Base-by-base conservation (phyloP, 1,140 invertebrate genomes). In the Eriosoma lanigerum region DNA sequence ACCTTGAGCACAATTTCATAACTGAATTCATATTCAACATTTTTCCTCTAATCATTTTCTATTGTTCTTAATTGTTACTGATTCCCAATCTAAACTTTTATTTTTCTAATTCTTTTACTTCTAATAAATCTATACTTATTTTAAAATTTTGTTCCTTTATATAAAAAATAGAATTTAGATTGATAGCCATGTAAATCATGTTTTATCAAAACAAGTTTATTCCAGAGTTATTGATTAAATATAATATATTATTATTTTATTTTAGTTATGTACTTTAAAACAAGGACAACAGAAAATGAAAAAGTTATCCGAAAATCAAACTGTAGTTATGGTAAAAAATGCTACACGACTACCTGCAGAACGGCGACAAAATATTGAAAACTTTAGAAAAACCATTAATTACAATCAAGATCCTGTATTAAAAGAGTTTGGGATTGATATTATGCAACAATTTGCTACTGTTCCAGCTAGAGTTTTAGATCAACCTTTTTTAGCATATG, bases 331-430 rank as follows among this genome's bases (percentile, higher is more conserved):
- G 91, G 91, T 94, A 1, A 84, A 48, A 83, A 44, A 83, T 58
- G 89, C 92, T 1, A 92, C 92, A 1, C 92, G 89, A 1, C 83
- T 85, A 6, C 89, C 92, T 0, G 83, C 87, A 3, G 84, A 82
- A 1, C 87, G 92, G 0, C 90, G 90, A 83, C 1, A 81, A 0
- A 93, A 90, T 84, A 93, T 93, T 26, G 85, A 89, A 83, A 84
- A 89, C 10, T 85, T 89, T 84, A 85, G 86, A 52, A 38, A 50
- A 0, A 48, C 32, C 17, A 85, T 87, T 4, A 82, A 86, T 3
- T 88, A 88, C 81, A 89, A 90, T 81, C 0, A 81, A 0, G 85
- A 89, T 84, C 84, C 84, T 0, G 85, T 84, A 3, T 84, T 91
- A 15, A 82, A 85, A 83, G 89, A 90, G 82, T 92, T 92, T 84